phyloP scores from a whole-genome alignment of 2,888 invertebrate genomes.

The Machimus atricapillus region DNA sequence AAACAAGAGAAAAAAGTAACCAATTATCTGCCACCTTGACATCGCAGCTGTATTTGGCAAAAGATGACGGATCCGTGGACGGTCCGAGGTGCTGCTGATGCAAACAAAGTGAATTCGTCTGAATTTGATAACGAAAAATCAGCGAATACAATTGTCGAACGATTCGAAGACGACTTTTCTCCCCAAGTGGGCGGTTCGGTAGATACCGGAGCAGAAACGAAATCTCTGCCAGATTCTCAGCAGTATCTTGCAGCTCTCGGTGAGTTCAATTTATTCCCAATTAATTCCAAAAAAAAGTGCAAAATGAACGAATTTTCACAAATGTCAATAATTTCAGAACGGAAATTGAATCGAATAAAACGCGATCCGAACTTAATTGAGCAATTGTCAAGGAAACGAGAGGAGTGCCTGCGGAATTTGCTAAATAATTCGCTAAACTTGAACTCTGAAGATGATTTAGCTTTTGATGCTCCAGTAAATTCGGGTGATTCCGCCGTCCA shows the following conservation, averaged over 20 bases:
- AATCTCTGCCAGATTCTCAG: conserved; percentile 63
- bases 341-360: conserved; percentile 63
- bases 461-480: conserved; percentile 62
- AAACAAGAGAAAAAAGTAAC: neutral
- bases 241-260: conserved; percentile 70
- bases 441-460: conserved; percentile 51
- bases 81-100: conserved; percentile 50
- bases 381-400: conserved; percentile 64
- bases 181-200: conserved; percentile 58
- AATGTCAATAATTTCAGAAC: conserved; percentile 52
- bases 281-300: neutral
- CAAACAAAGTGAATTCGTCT: conserved; percentile 40
- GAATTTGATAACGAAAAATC: conserved; percentile 35
- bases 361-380: conserved; percentile 63
- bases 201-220: conserved; percentile 53
- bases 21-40: neutral
- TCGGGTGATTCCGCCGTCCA: conserved; percentile 55
- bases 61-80: conserved; percentile 55
- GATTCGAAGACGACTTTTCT: conserved; percentile 69
- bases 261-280: conserved; percentile 54
- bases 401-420: conserved; percentile 64
- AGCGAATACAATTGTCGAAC: conserved; percentile 45
- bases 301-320: neutral
- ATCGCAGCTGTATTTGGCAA: neutral
- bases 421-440: conserved; percentile 55